Conservation (phyloP, 2,797 vertebrate species). For the Spinibarbus caldwelli region DNA sequence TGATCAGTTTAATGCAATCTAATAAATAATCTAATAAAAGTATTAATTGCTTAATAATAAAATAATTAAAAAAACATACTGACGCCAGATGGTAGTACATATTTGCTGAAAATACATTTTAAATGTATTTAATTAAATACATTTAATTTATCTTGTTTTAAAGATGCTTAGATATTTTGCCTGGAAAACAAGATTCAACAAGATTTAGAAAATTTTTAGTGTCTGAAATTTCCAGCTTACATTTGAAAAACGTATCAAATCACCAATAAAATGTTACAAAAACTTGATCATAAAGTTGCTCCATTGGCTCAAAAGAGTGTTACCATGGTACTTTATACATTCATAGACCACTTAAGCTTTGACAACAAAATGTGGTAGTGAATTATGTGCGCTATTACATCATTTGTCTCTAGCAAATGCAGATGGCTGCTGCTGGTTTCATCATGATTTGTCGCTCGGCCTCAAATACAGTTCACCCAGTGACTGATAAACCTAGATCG, state of each 20-base stretch:
- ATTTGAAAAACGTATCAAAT: neutral
- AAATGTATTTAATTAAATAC: neutral
- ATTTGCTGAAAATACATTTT: neutral
- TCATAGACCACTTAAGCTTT: neutral
- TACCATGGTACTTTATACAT: neutral
- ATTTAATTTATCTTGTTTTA: neutral
- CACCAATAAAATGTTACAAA: neutral
- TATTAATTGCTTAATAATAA: neutral
- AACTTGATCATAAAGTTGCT: neutral
- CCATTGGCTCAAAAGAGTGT: neutral
- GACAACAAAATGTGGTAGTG: neutral
- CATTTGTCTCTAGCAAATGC: conserved; percentile 18
- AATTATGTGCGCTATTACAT: conserved; percentile 23
- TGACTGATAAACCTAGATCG: conserved; percentile 39
- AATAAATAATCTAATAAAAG: neutral
- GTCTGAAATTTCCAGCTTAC: neutral
- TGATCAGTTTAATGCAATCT: neutral
- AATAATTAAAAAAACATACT: neutral
- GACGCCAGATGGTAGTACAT: neutral
- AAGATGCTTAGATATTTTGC: neutral
- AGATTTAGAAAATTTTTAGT: neutral
- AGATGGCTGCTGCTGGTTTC: conserved; percentile 9
- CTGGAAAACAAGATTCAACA: neutral
- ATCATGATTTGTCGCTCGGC: neutral
- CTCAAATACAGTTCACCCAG: conserved; percentile 20